A percentile compares a stretch with the other conserved stretches of the same genome.
These are phyloP conservation scores for Margarornis squamiger DNA, from an alignment of 2,797 vertebrate genomes.

Conservation along the genomic window DNA sequence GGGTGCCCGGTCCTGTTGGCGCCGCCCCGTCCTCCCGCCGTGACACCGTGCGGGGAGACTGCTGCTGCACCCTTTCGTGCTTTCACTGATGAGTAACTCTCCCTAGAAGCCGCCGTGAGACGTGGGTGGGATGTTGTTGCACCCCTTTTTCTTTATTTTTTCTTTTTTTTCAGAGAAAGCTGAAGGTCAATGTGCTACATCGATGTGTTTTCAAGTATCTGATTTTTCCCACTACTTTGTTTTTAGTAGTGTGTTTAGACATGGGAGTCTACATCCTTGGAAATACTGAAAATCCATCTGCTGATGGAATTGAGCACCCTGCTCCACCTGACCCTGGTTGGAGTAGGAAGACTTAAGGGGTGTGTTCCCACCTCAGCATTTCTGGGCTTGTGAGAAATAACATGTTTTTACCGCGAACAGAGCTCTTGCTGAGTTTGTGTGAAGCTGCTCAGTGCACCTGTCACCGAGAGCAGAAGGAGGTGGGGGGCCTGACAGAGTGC, in stretches of 20 bases:
- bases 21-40: fast-evolving
- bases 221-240: fast-evolving
- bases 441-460: background rate
- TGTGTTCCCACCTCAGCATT: background rate
- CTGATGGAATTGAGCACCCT: fast-evolving
- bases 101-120: background rate
- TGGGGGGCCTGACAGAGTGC: background rate
- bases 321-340: background rate
- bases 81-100: background rate
- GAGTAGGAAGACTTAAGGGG: background rate
- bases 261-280: no score
- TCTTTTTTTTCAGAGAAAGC: background rate
- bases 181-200: fast-evolving
- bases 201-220: no score
- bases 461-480: background rate
- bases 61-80: background rate
- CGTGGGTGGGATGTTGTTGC: background rate
- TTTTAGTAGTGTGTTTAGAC: background rate
- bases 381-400: background rate
- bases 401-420: fast-evolving
- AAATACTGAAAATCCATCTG: background rate
- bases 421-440: fast-evolving
- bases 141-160: fast-evolving
- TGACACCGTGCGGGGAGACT: no score
- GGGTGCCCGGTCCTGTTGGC: fast-evolving